Evolutionary conservation across 2,888 invertebrate genomes (phyloP), one percentile per base, ranked within the genome.

Genomic region (Callimorpha dominula): DNA sequence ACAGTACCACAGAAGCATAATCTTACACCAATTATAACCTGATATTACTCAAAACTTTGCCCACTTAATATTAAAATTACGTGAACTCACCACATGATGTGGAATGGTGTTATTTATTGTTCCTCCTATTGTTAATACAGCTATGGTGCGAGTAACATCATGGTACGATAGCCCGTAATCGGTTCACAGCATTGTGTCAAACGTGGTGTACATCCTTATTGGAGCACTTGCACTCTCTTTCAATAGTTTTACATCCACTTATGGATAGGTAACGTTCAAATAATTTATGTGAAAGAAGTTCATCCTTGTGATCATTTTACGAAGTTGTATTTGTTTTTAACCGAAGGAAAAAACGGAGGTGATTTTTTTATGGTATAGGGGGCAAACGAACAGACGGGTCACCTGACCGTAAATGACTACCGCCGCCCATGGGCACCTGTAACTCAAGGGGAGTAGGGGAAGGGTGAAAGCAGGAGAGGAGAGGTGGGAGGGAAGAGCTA

Each of bases 161-260:
- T 73, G 68, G 78, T 81, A 79, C 75, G 81, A 76, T 79, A 78
- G 78, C 73, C 81, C 78, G 82, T 82, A 83, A 81, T 75, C 82
- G 84, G 71, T 84, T 83, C 82, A 72, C 82, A 84, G 76, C 81
- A 87, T 87, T 89, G 87, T 86, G 79, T 78, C 75, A 77, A 80
- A 81, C 79, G 86, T 81, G 83, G 76, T 80, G 70, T 77, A 78
- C 85, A 72, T 87, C 87, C 82, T 85, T 84, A 83, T 86, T 84
- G 82, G 76, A 81, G 74, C 77, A 71, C 65, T 54, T 82, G 83
- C 81, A 82, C 80, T 62, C 66, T 67, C 65, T 50, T 71, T 50
- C n/a, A 62, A 52, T 31, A 50, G 43, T 68, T 68, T 69, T 77
- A 73, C 69, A 68, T 71, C 60, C 14, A 63, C 60, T 54, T 68